These are phyloP conservation scores for Australoheros scitulus DNA, from an alignment of 2,113 vertebrate species.

Conservation along the genomic window DNA sequence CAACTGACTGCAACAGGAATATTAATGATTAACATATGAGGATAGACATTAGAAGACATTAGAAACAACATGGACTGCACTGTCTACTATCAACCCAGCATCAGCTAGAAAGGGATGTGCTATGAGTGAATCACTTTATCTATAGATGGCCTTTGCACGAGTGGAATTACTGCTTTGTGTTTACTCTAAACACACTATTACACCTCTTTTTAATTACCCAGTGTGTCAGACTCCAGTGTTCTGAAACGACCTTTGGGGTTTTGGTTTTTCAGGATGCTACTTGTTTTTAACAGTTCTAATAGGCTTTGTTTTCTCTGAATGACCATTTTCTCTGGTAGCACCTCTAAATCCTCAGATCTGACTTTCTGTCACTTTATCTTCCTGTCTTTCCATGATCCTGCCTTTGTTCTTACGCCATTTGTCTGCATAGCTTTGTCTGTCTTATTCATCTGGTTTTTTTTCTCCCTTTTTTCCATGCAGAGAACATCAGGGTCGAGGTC, in stretches of 20 bases:
- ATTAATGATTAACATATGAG: neutral
- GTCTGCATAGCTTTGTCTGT: conserved; percentile 19
- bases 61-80: neutral
- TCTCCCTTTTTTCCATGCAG: neutral
- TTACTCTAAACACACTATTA: neutral
- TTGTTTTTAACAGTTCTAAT: neutral
- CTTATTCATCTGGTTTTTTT: neutral
- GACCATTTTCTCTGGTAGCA: neutral
- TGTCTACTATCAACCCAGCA: neutral
- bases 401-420: neutral
- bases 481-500: conserved; percentile 44
- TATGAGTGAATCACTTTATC: neutral
- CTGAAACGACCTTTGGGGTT: neutral
- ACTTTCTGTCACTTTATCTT: neutral
- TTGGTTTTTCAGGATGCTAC: neutral
- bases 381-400: neutral
- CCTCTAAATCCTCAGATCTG: neutral
- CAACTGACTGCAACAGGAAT: too few relatives aligned
- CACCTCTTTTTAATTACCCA: neutral
- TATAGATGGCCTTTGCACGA: neutral
- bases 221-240: neutral
- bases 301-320: neutral
- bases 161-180: neutral
- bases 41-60: too few relatives aligned
- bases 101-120: neutral